These are phyloP conservation scores for Meliscaeva auricollis DNA, from an alignment of 2,888 invertebrate genomes.

Conservation along the genomic window DNA sequence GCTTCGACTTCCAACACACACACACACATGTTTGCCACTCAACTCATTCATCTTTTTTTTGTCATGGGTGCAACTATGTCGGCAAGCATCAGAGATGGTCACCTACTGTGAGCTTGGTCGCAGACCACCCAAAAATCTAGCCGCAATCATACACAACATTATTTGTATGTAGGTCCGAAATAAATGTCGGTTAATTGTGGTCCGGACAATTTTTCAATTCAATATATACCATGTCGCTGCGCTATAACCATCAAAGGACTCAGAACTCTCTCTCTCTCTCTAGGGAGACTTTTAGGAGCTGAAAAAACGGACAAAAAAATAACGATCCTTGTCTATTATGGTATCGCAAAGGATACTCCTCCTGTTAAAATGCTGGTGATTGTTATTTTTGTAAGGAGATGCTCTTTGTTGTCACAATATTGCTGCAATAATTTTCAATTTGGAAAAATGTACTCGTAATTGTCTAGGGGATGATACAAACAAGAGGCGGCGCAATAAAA, in stretches of 20 bases:
- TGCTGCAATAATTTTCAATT: slow-evolving; percentile 68
- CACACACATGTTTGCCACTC: slow-evolving; percentile 64
- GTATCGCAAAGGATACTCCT: slow-evolving; percentile 53
- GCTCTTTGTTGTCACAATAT: slow-evolving; percentile 72
- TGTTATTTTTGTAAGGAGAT: slow-evolving; percentile 56
- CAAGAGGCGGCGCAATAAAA: slow-evolving; percentile 73
- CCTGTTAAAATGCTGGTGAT: slow-evolving; percentile 53
- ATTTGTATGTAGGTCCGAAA: neutral
- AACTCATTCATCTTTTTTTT: slow-evolving; percentile 66
- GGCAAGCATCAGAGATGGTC: slow-evolving; percentile 58
- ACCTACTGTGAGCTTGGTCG: slow-evolving; percentile 66
- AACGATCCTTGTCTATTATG: slow-evolving; percentile 52
- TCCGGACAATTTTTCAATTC: slow-evolving; percentile 49
- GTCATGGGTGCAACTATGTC: slow-evolving; percentile 21
- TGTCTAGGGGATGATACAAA: slow-evolving; percentile 60
- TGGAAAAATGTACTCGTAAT: slow-evolving; percentile 23
- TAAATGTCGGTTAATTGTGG: slow-evolving; percentile 65
- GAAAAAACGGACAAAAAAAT: slow-evolving; percentile 29
- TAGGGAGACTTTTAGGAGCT: slow-evolving; percentile 48
- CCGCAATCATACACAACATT: slow-evolving; percentile 56
- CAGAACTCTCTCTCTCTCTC: slow-evolving; percentile 4
- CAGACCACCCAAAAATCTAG: slow-evolving; percentile 72
- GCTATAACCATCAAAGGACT: slow-evolving; percentile 19
- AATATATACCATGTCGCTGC: slow-evolving; percentile 41
- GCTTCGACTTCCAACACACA: slow-evolving; percentile 12